Evolutionary conservation across 2,797 vertebrate species (phyloP).

Genomic region (Liparis tanakae): DNA sequence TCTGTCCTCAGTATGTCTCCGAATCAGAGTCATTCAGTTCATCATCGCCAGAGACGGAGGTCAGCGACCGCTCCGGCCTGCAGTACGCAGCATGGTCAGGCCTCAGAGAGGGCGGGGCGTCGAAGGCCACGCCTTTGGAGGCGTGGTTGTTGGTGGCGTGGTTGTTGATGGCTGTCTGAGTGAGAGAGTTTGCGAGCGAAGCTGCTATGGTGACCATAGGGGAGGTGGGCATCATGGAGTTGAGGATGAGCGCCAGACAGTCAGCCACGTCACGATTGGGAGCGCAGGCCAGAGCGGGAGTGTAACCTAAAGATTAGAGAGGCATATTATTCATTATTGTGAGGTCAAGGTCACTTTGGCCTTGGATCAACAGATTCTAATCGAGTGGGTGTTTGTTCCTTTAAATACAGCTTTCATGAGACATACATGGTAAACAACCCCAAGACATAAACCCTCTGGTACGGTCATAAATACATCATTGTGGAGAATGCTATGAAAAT

Average conservation of each 20-base stretch:
- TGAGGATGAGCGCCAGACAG: constrained; percentile 95
- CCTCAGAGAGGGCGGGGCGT: constrained; percentile 88
- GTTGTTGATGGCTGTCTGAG: constrained; percentile 88
- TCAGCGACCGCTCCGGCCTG: constrained; percentile 88
- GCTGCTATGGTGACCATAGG: constrained; percentile 86
- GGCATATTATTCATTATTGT: no score
- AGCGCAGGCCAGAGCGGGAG: constrained; percentile 88
- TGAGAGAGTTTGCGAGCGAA: constrained; percentile 87
- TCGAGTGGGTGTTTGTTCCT: no score
- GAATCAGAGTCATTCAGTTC: constrained; percentile 98
- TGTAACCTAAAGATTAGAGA: constrained; percentile 60
- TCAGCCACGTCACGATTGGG: constrained; percentile 96
- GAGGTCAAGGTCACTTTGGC: no score
- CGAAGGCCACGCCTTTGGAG: constrained; percentile 94
- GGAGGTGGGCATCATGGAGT: constrained; percentile 96
- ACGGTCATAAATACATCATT: background rate
- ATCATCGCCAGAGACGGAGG: constrained; percentile 86
- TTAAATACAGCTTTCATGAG: no score
- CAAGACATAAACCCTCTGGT: no score
- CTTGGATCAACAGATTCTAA: no score
- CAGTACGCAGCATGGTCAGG: constrained; percentile 90
- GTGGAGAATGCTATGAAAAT: background rate
- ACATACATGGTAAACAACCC: no score
- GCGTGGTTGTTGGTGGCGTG: constrained; percentile 78
- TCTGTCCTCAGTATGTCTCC: constrained; percentile 89